Percentiles rank a stretch among this genome's conserved stretches.
Evolutionary conservation across 2,113 vertebrate genomes (phyloP).

Genomic region (Galbula dea): DNA sequence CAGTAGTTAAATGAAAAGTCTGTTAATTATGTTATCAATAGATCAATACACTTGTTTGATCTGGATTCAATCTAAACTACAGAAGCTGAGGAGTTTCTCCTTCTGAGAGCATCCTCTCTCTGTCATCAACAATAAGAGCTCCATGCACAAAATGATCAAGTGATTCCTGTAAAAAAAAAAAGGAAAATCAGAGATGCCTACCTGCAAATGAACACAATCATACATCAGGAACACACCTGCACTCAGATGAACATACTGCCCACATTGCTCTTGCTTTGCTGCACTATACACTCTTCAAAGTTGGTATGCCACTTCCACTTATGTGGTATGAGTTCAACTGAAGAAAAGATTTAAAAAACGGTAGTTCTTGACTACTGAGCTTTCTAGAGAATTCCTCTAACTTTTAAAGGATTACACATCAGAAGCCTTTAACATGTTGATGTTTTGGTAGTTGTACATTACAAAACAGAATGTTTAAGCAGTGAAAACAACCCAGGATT

Average conservation of each 20-base stretch:
- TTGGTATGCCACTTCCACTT: fast-evolving
- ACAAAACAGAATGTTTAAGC: neutral
- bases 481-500: neutral
- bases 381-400: neutral
- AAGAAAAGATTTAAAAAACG: neutral
- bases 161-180: neutral
- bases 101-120: fast-evolving
- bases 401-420: neutral
- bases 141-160: neutral
- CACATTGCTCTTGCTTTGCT: neutral
- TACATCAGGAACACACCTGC: neutral
- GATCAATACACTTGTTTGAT: neutral
- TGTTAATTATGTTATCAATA: neutral
- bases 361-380: fast-evolving
- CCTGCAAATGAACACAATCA: neutral
- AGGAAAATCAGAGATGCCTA: neutral
- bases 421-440: neutral
- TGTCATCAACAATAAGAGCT: neutral
- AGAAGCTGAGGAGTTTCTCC: neutral
- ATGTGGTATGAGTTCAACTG: neutral
- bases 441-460: fast-evolving
- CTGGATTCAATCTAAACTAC: neutral
- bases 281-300: neutral
- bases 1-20: neutral
- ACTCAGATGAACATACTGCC: neutral